Conservation (phyloP, 1,140 invertebrate species). For the Arctopsyche grandis region DNA sequence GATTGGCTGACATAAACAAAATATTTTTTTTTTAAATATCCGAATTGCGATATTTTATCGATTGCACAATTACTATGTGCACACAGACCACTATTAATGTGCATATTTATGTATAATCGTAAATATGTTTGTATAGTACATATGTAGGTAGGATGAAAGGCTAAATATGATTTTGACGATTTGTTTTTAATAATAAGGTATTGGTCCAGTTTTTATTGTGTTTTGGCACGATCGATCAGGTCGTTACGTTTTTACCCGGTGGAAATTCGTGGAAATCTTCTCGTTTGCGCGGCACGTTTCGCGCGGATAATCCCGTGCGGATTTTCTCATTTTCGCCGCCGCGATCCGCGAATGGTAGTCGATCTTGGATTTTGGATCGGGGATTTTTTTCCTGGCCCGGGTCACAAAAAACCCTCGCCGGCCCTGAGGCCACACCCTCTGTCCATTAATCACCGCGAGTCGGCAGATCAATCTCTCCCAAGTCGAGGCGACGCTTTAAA, state of each 20-base stretch:
- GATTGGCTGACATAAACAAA: too few species aligned
- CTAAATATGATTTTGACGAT: not conserved
- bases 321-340: slow-evolving; percentile 45
- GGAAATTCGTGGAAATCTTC: not conserved
- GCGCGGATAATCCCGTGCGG: slow-evolving; percentile 19
- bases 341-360: not conserved
- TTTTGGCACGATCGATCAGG: not conserved
- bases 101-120: not conserved
- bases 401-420: not conserved
- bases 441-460: slow-evolving; percentile 28
- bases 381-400: not conserved
- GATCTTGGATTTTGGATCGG: slow-evolving; percentile 6
- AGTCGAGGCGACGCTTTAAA: slow-evolving; percentile 27
- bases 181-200: too few species aligned
- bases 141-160: not conserved
- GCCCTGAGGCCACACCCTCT: not conserved
- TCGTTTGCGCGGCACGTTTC: not conserved
- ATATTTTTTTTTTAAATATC: too few species aligned
- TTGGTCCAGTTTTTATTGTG: too few species aligned
- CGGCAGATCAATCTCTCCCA: slow-evolving; percentile 24
- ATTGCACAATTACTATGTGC: too few species aligned
- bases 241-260: not conserved
- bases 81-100: too few species aligned
- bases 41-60: too few species aligned
- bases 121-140: not conserved